Evolutionary conservation across 2,888 invertebrate genomes (phyloP).

Genomic region (Lathronympha strigana): DNA sequence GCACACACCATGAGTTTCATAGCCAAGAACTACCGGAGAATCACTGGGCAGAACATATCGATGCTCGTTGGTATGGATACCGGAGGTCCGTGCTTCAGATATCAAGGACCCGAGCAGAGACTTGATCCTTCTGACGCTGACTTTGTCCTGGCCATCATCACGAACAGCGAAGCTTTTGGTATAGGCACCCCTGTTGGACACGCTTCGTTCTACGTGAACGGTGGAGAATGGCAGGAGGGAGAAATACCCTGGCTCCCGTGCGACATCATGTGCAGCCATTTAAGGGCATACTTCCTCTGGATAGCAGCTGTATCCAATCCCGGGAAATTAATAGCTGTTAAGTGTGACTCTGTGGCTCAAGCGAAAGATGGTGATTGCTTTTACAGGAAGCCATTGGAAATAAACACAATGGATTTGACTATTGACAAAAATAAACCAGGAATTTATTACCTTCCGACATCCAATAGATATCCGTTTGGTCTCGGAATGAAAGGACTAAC

Average conservation of each 20-base stretch:
- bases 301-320: slow-evolving; percentile 49
- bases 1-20: slow-evolving; percentile 24
- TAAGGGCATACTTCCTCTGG: slow-evolving; percentile 50
- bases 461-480: slow-evolving; percentile 51
- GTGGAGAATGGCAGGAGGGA: slow-evolving; percentile 58
- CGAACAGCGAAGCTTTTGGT: slow-evolving; percentile 69
- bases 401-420: slow-evolving; percentile 51
- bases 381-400: slow-evolving; percentile 48
- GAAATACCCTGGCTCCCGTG: slow-evolving; percentile 51
- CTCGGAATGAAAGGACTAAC: slow-evolving; percentile 43
- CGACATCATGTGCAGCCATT: slow-evolving; percentile 52
- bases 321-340: slow-evolving; percentile 50
- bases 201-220: slow-evolving; percentile 71
- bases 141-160: slow-evolving; percentile 63
- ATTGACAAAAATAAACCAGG: slow-evolving; percentile 51
- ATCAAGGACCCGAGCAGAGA: slow-evolving; percentile 10
- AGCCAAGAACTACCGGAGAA: slow-evolving; percentile 21
- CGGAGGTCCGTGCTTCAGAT: slow-evolving; percentile 13
- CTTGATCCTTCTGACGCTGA: slow-evolving; percentile 60
- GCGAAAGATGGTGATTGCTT: slow-evolving; percentile 53
- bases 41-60: slow-evolving; percentile 15
- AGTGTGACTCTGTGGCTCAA: slow-evolving; percentile 55
- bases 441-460: slow-evolving; percentile 54
- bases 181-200: slow-evolving; percentile 70
- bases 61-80: slow-evolving; percentile 19